Conservation (phyloP, 2,113 vertebrate genomes). For the Ageneiosus marmoratus region DNA sequence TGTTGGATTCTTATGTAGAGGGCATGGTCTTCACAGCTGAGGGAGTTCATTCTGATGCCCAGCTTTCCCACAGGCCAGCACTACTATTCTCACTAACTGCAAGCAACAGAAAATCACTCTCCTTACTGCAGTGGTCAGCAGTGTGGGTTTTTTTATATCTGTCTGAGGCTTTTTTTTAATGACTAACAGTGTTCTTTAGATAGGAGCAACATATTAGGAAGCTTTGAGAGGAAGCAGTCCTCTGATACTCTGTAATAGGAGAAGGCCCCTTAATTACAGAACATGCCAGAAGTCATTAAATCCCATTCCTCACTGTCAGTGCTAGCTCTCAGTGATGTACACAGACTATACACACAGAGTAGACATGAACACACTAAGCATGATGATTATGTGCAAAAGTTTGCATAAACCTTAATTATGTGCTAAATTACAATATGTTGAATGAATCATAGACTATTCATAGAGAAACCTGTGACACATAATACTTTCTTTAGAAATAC, state of each 20-base stretch:
- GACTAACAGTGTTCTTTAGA: slow-evolving; percentile 37
- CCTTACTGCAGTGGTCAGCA: slow-evolving; percentile 39
- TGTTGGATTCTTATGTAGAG: background rate
- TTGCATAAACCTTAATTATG: background rate
- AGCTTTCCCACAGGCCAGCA: slow-evolving; percentile 13
- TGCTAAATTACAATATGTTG: background rate
- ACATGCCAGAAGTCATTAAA: slow-evolving; percentile 48
- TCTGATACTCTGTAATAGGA: slow-evolving; percentile 43
- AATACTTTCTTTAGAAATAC: slow-evolving; percentile 7
- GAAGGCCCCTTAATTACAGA: slow-evolving; percentile 53
- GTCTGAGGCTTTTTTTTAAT: slow-evolving; percentile 46
- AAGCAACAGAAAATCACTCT: slow-evolving; percentile 41
- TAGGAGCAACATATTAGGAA: slow-evolving; percentile 46
- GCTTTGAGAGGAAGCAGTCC: slow-evolving; percentile 36
- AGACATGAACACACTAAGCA: background rate
- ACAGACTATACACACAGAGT: slow-evolving; percentile 14
- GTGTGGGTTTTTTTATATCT: slow-evolving; percentile 11
- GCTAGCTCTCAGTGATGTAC: background rate
- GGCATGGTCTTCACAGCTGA: slow-evolving; percentile 11
- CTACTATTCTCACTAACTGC: slow-evolving; percentile 41
- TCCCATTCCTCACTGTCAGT: slow-evolving; percentile 15
- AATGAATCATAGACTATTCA: background rate
- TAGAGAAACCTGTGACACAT: slow-evolving; percentile 1
- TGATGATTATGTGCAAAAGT: background rate
- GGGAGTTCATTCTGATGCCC: slow-evolving; percentile 14